phyloP scores from a whole-genome alignment of 2,888 invertebrate genomes.

The Lepidochrysops patricia region DNA sequence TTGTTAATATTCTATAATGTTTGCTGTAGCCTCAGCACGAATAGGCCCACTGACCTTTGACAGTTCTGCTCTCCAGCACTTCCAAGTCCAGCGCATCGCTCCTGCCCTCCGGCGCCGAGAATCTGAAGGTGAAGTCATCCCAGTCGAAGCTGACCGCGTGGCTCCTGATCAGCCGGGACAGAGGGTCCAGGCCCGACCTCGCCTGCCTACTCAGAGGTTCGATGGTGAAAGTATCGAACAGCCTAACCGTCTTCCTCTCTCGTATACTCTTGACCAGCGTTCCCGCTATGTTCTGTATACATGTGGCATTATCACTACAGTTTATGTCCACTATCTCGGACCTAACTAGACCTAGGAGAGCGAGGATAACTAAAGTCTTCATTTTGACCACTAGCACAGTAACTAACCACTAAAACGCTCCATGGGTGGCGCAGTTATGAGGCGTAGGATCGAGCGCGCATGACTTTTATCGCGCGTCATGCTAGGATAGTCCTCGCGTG shows the following conservation, averaged over 20 bases:
- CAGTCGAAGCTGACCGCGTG: slow-evolving; percentile 72
- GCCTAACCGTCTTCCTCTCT: slow-evolving; percentile 65
- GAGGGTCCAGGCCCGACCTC: slow-evolving; percentile 47
- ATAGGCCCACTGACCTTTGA: slow-evolving; percentile 47
- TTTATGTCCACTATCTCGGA: slow-evolving; percentile 51
- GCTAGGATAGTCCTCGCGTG: slow-evolving; percentile 54
- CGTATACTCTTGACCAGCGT: slow-evolving; percentile 67
- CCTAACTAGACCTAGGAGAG: slow-evolving; percentile 44
- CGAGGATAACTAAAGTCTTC: slow-evolving; percentile 53
- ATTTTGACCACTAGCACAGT: slow-evolving; percentile 50
- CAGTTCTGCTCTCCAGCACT: slow-evolving; percentile 58
- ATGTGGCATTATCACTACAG: slow-evolving; percentile 78
- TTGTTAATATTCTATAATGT: too few relatives aligned
- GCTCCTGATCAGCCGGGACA: slow-evolving; percentile 61
- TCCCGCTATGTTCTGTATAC: slow-evolving; percentile 67
- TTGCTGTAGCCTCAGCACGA: background rate
- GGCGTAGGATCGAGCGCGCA: slow-evolving; percentile 47
- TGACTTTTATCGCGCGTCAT: slow-evolving; percentile 69
- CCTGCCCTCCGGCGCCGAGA: slow-evolving; percentile 60
- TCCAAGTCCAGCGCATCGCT: slow-evolving; percentile 66
- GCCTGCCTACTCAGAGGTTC: slow-evolving; percentile 64
- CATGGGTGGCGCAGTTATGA: slow-evolving; percentile 64
- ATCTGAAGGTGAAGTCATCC: slow-evolving; percentile 67
- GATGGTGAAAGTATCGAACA: slow-evolving; percentile 72
- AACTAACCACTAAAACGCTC: slow-evolving; percentile 61